These are phyloP conservation scores for Blennius ocellaris DNA, from an alignment of 2,113 vertebrate species.

Conservation along the genomic window DNA sequence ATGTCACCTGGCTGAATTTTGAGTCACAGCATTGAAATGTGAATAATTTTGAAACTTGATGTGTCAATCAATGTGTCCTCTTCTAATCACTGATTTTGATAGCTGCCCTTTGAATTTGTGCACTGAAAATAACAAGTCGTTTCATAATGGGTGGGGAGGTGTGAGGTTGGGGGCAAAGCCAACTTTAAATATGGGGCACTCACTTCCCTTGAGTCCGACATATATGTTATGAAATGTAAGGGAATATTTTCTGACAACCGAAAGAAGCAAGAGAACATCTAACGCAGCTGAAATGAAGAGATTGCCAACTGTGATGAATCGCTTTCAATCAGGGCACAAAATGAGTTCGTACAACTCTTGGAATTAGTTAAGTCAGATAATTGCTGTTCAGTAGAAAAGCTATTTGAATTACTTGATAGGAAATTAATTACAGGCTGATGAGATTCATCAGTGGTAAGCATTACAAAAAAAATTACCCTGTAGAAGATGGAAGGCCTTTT, in stretches of 20 bases:
- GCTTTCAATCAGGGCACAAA: conserved; percentile 73
- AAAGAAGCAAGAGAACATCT: conserved; percentile 2
- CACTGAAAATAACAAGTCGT: too few relatives aligned
- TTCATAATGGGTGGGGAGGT: too few relatives aligned
- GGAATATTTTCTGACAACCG: conserved; percentile 6
- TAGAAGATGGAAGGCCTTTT: conserved; percentile 55
- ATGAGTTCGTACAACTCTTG: conserved; percentile 71
- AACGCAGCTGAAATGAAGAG: conserved; percentile 1
- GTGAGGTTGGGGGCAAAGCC: too few relatives aligned
- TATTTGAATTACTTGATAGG: conserved; percentile 42
- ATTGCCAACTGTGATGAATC: conserved; percentile 75
- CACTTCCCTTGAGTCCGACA: conserved; percentile 3
- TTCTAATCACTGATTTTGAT: too few relatives aligned
- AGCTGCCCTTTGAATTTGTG: too few relatives aligned
- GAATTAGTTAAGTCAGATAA: conserved; percentile 66
- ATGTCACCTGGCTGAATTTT: too few relatives aligned
- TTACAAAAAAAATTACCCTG: conserved; percentile 61
- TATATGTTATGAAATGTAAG: background rate
- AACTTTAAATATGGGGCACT: too few relatives aligned
- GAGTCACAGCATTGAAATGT: too few relatives aligned
- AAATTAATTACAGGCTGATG: conserved; percentile 67
- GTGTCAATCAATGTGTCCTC: too few relatives aligned
- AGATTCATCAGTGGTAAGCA: conserved; percentile 44
- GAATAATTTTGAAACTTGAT: too few relatives aligned
- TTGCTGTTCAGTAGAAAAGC: conserved; percentile 67